Conservation (phyloP, 2,797 vertebrate species). For the Apogon talboti region DNA sequence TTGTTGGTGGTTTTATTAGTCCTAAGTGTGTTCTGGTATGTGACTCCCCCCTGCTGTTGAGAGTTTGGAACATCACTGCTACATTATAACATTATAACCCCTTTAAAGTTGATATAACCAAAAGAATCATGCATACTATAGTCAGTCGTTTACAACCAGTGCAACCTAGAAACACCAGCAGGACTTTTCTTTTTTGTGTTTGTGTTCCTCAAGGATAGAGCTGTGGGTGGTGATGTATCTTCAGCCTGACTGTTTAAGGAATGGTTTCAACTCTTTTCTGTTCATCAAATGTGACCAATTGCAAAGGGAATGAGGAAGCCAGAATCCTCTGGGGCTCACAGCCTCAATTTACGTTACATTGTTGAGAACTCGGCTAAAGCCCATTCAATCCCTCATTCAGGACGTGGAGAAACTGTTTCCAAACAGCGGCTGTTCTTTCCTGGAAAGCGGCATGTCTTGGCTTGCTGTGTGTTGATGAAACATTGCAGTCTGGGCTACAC, state of each 20-base stretch:
- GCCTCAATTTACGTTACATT: conserved; percentile 61
- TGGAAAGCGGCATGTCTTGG: conserved; percentile 36
- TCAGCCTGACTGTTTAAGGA: conserved; percentile 28
- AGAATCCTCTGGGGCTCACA: conserved; percentile 41
- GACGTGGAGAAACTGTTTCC: conserved; percentile 39
- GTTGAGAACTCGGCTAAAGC: conserved; percentile 59
- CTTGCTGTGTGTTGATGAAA: conserved; percentile 57
- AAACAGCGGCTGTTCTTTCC: conserved; percentile 39
- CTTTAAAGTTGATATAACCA: background rate
- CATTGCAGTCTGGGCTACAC: conserved; percentile 42
- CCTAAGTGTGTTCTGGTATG: too few relatives aligned
- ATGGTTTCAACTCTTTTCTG: conserved; percentile 31
- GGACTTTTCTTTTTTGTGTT: conserved; percentile 2
- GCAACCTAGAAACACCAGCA: background rate
- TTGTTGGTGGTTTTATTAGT: too few relatives aligned
- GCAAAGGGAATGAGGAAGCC: conserved; percentile 36
- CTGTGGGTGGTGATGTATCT: conserved; percentile 13
- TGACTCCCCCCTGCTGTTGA: too few relatives aligned
- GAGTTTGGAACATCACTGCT: too few relatives aligned
- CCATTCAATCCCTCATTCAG: conserved; percentile 48
- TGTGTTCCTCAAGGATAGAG: background rate
- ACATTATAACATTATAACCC: too few relatives aligned
- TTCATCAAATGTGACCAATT: conserved; percentile 45
- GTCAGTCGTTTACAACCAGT: background rate
- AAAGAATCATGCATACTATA: background rate